Evolutionary conservation across 2,888 invertebrate species (phyloP).

Genomic region (Lithosia quadra): DNA sequence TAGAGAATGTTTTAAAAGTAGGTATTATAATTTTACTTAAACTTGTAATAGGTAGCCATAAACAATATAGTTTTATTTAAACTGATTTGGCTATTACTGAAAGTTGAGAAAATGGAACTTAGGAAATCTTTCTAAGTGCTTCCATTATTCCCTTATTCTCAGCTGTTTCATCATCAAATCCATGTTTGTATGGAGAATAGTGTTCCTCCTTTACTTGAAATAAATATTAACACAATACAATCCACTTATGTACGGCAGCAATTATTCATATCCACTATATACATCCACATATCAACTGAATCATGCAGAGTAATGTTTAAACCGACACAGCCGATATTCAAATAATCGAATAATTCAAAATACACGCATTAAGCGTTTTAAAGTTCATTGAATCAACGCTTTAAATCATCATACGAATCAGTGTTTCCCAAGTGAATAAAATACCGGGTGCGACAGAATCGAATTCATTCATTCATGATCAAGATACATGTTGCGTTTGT

Average conservation of each 20-base stretch:
- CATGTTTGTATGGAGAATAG: too few species aligned
- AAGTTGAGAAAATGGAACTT: neutral
- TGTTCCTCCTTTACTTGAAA: too few species aligned
- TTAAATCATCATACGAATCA: conserved; percentile 40
- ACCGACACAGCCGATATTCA: conserved; percentile 20
- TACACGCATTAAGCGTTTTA: conserved; percentile 18
- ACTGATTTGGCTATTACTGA: neutral
- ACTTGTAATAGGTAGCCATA: too few species aligned
- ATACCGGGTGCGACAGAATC: too few species aligned
- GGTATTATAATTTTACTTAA: too few species aligned
- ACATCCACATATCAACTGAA: neutral
- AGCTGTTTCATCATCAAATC: too few species aligned
- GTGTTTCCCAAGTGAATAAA: too few species aligned
- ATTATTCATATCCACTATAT: too few species aligned
- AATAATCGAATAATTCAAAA: conserved; percentile 26
- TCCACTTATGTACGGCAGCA: too few species aligned
- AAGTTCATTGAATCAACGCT: conserved; percentile 33
- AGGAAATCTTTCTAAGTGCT: neutral
- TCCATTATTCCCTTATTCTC: neutral
- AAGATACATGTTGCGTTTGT: neutral
- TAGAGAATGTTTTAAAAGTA: neutral
- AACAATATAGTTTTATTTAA: too few species aligned
- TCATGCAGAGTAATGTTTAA: neutral
- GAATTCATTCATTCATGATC: neutral
- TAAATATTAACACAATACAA: too few species aligned